These are phyloP conservation scores for Ancistrus triradiatus DNA, from an alignment of 2,113 vertebrate species.

Conservation along the genomic window DNA sequence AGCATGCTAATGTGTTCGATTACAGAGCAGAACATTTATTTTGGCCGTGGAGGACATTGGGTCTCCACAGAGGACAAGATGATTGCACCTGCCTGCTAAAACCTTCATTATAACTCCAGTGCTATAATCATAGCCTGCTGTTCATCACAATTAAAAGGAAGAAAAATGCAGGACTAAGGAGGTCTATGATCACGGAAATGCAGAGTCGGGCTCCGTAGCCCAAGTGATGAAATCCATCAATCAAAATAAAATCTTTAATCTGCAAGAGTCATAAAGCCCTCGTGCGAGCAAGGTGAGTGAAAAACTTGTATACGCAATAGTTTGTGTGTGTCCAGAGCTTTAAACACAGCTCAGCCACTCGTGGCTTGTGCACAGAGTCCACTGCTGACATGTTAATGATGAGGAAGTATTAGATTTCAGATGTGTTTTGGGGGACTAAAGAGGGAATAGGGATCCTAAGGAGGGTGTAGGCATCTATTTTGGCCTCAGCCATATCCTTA, in stretches of 20 bases:
- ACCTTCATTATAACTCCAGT: not conserved
- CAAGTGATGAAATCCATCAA: slow-evolving; percentile 1
- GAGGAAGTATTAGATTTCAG: too few species aligned
- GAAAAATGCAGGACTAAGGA: not conserved
- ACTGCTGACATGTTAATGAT: too few species aligned
- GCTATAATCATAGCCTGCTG: not conserved
- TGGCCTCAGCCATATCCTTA: too few species aligned
- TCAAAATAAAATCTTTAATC: not conserved
- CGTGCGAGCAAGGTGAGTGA: too few species aligned
- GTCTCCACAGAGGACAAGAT: not conserved
- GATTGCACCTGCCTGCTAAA: not conserved
- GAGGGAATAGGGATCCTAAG: too few species aligned
- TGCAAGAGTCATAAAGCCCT: too few species aligned
- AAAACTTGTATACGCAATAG: too few species aligned
- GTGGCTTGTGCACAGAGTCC: too few species aligned
- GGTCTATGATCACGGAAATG: not conserved
- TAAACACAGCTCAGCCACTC: too few species aligned
- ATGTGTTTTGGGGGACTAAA: too few species aligned
- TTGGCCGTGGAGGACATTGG: not conserved
- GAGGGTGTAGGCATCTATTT: too few species aligned
- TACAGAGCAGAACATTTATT: not conserved
- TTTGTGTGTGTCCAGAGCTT: too few species aligned
- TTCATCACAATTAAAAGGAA: not conserved
- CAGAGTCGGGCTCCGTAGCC: not conserved
- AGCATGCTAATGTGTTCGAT: not conserved